phyloP scores from a whole-genome alignment of 2,113 vertebrate species.

The Trichechus manatus region DNA sequence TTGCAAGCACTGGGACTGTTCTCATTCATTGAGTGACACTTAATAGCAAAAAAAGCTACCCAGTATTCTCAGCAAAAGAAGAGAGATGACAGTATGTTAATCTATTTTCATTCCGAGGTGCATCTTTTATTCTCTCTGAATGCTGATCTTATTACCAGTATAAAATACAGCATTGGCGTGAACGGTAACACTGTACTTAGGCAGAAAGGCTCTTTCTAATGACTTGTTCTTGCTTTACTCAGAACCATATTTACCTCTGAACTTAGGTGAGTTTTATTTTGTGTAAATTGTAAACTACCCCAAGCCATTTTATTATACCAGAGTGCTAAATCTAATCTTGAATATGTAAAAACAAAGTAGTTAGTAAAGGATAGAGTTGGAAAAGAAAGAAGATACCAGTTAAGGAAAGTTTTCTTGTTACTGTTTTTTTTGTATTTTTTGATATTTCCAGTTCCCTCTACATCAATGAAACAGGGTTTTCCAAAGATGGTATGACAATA shows the following conservation, averaged over 20 bases:
- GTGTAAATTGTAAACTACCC: slow-evolving; percentile 38
- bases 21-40: slow-evolving; percentile 39
- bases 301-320: slow-evolving; percentile 43
- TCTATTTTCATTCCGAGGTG: slow-evolving; percentile 33
- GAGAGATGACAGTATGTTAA: background rate
- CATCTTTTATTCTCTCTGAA: slow-evolving; percentile 57
- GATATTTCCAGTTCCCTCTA: slow-evolving; percentile 23
- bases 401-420: slow-evolving; percentile 34
- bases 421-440: slow-evolving; percentile 4
- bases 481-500: slow-evolving; percentile 61
- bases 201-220: slow-evolving; percentile 74
- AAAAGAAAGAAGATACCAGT: slow-evolving; percentile 33
- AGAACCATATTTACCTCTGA: slow-evolving; percentile 83
- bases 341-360: slow-evolving; percentile 43
- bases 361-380: slow-evolving; percentile 1
- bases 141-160: slow-evolving; percentile 18
- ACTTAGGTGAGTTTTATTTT: slow-evolving; percentile 70
- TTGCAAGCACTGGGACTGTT: slow-evolving; percentile 40
- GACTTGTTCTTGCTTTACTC: slow-evolving; percentile 75
- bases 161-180: slow-evolving; percentile 36
- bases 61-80: slow-evolving; percentile 53
- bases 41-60: slow-evolving; percentile 49
- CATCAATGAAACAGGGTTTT: slow-evolving; percentile 56
- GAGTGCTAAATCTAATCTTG: slow-evolving; percentile 52
- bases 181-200: slow-evolving; percentile 47